Percentiles rank a stretch among this genome's conserved stretches.
Evolutionary conservation across 2,797 vertebrate species (phyloP).

Genomic region (Spea hammondii): DNA sequence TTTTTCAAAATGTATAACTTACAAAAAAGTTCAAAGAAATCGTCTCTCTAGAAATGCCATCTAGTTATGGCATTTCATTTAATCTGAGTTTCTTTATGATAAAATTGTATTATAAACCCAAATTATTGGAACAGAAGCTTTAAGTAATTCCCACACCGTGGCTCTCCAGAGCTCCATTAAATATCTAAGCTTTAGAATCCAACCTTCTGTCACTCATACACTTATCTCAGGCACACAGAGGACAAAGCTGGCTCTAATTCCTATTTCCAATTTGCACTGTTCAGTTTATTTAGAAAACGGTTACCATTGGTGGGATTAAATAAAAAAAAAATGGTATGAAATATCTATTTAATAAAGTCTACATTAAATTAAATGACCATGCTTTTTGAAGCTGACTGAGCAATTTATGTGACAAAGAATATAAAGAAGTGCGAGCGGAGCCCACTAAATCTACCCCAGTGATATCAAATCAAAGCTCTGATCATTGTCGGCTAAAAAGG

Average conservation of each 20-base stretch:
- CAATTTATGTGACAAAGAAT: background rate
- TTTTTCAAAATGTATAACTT: too few species aligned
- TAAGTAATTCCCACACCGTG: slow-evolving; percentile 37
- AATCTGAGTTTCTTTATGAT: slow-evolving; percentile 35
- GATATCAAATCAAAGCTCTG: slow-evolving; percentile 5
- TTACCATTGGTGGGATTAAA: slow-evolving; percentile 46
- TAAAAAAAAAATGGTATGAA: background rate
- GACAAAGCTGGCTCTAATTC: slow-evolving; percentile 52
- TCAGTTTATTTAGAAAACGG: slow-evolving; percentile 39
- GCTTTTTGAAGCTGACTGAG: slow-evolving; percentile 18
- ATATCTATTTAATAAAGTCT: slow-evolving; percentile 39
- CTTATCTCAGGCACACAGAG: slow-evolving; percentile 50
- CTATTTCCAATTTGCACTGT: slow-evolving; percentile 49
- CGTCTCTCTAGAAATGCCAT: background rate
- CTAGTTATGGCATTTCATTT: slow-evolving; percentile 13
- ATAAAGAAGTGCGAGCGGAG: slow-evolving; percentile 1
- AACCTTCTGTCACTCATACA: slow-evolving; percentile 47
- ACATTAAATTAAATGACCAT: slow-evolving; percentile 44
- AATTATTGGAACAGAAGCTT: slow-evolving; percentile 44
- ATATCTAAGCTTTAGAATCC: slow-evolving; percentile 41
- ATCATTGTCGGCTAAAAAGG: slow-evolving; percentile 5
- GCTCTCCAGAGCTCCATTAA: slow-evolving; percentile 50
- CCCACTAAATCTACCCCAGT: slow-evolving; percentile 5
- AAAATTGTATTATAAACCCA: slow-evolving; percentile 45
- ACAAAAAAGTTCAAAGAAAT: slow-evolving; percentile 2